Evolutionary conservation across 2,888 invertebrate species (phyloP).

Genomic region (Brachyptera putata): DNA sequence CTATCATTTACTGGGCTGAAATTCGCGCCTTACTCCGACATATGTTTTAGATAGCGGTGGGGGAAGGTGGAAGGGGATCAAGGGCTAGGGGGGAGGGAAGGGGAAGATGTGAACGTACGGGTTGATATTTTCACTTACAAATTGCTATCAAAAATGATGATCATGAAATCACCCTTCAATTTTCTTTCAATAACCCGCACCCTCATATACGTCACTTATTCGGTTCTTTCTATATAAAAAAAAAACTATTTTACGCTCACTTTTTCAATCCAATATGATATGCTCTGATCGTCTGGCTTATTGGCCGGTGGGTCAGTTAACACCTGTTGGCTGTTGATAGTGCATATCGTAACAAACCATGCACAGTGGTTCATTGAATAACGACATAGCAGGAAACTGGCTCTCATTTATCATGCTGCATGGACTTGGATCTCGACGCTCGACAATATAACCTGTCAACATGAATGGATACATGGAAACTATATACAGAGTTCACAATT

Average conservation of each 20-base stretch:
- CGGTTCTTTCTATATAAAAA: not conserved
- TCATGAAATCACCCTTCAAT: not conserved
- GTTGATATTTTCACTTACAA: constrained; percentile 1
- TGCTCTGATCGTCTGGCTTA: not conserved
- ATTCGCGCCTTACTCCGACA: not conserved
- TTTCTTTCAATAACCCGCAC: not conserved
- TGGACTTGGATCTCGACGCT: too few relatives aligned
- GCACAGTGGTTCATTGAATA: too few relatives aligned
- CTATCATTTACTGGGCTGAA: not conserved
- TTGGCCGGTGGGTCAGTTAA: not conserved
- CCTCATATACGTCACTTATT: not conserved
- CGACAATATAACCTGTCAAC: too few relatives aligned
- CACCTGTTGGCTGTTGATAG: not conserved
- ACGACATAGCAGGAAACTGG: too few relatives aligned
- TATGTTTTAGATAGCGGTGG: not conserved
- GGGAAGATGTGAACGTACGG: not conserved
- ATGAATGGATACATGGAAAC: too few relatives aligned
- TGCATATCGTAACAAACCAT: too few relatives aligned
- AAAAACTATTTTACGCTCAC: not conserved
- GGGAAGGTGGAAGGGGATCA: not conserved
- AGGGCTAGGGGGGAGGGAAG: too few relatives aligned
- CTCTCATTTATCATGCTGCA: too few relatives aligned
- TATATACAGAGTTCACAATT: too few relatives aligned
- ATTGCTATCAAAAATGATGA: too few relatives aligned
- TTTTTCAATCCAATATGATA: not conserved